Evolutionary conservation across 2,888 invertebrate genomes (phyloP), one percentile per base, ranked within the genome.

Genomic region (Diabrotica balteata): DNA sequence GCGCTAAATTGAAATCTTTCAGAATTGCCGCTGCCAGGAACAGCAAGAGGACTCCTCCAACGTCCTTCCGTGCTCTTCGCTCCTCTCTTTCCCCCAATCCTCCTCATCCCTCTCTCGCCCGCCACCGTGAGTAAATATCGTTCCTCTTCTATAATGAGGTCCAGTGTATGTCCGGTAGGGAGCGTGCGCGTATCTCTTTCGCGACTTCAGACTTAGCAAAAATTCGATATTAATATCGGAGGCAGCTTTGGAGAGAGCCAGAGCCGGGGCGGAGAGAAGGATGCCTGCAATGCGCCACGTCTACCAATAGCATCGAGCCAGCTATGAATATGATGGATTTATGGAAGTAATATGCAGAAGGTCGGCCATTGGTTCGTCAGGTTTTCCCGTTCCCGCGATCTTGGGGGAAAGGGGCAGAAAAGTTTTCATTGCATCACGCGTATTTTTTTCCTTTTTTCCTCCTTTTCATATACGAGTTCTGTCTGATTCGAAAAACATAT

Each of bases 191-290:
- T 81, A 79, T 76, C 78, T 75, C 55, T 55, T 47, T 55, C 79
- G 80, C 81, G 81, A 79, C 80, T 86, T 66, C 52, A 67, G 66
- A 66, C 69, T 69, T 69, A 66, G 87, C 87, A 90, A 90, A 90
- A 91, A 90, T 91, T 90, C 89, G 90, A 91, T 91, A 91, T 91
- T 91, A 91, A 91, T 91, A 91, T 90, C 88, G 87, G 89, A 87
- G 88, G 88, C 86, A 86, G 85, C 75, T 77, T 32, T 32, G 32
- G 32, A 32, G 32, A 73, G 85, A 70, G 71, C 58, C 64, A 58
- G 50, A 51, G 58, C 58, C 65, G 76, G 77, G 79, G 80, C 78
- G 80, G 80, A 77, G 79, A 76, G 78, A 78, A 79, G 78, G 75
- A 78, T 76, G 76, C 77, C 80, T 76, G 79, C 80, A 79, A 73